phyloP scores from a whole-genome alignment of 2,797 vertebrate genomes.

The Echeneis naucrates region DNA sequence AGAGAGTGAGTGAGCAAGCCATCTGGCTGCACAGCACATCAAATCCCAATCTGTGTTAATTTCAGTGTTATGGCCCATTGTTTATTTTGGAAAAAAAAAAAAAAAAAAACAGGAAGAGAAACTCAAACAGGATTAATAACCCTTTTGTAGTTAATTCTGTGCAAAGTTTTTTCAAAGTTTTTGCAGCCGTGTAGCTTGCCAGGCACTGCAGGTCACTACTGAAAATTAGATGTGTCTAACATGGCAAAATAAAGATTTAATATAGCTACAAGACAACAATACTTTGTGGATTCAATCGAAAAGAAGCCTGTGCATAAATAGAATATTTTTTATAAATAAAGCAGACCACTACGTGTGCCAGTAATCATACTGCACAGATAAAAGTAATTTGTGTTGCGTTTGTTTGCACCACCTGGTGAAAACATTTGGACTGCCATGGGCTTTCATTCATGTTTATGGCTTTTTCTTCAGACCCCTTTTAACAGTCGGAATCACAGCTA shows the following conservation, averaged over 20 bases:
- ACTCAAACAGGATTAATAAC: constrained; percentile 69
- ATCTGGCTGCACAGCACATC: constrained; percentile 81
- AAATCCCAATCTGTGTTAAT: constrained; percentile 86
- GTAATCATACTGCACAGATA: constrained; percentile 47
- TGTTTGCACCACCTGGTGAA: constrained; percentile 57
- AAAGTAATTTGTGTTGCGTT: constrained; percentile 43
- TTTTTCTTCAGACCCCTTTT: constrained; percentile 32
- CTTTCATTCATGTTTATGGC: constrained; percentile 32
- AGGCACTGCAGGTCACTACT: constrained; percentile 59
- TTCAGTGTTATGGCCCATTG: constrained; percentile 84
- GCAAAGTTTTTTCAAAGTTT: constrained; percentile 57
- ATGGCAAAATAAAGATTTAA: constrained; percentile 68
- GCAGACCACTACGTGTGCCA: constrained; percentile 39
- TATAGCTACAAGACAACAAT: constrained; percentile 44
- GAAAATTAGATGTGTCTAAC: constrained; percentile 64
- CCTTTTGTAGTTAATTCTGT: constrained; percentile 58
- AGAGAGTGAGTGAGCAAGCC: constrained; percentile 79
- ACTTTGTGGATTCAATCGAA: constrained; percentile 4
- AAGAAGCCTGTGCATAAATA: constrained; percentile 41
- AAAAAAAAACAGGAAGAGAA: constrained; percentile 1
- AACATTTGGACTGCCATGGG: constrained; percentile 54
- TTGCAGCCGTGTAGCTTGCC: constrained; percentile 28
- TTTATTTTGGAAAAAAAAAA: constrained; percentile 73
- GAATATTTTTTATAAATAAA: constrained; percentile 60
- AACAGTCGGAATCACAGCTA: constrained; percentile 14